Evolutionary conservation across 2,797 vertebrate species (phyloP).

Genomic region (Spondyliosoma cantharus): DNA sequence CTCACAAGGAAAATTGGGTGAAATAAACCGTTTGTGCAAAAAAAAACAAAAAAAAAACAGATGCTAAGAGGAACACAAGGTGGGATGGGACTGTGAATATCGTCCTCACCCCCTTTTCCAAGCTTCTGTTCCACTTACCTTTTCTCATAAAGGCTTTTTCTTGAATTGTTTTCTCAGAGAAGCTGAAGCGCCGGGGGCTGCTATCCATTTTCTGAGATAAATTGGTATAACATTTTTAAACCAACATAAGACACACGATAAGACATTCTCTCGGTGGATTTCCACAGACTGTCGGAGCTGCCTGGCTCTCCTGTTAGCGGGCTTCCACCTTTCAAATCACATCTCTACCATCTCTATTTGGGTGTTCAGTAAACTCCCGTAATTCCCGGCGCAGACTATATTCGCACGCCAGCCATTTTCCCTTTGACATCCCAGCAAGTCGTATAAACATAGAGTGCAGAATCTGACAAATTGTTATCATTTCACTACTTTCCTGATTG

Average conservation of each 20-base stretch:
- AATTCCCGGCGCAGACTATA: background rate
- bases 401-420: too few relatives aligned
- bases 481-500: too few relatives aligned
- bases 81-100: slow-evolving; percentile 45
- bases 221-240: background rate
- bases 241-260: background rate
- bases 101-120: slow-evolving; percentile 20
- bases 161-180: background rate
- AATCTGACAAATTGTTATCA: too few relatives aligned
- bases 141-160: slow-evolving; percentile 15
- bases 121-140: slow-evolving; percentile 37
- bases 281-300: background rate
- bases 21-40: slow-evolving; percentile 64
- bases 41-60: too few relatives aligned
- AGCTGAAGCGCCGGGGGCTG: background rate
- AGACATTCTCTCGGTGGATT: background rate
- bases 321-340: slow-evolving; percentile 14
- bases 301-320: background rate
- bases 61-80: slow-evolving; percentile 35
- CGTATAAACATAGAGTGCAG: too few relatives aligned
- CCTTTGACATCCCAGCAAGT: too few relatives aligned
- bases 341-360: background rate
- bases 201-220: background rate
- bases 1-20: slow-evolving; percentile 56
- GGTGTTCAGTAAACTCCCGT: background rate